Percentiles rank a stretch among this genome's conserved stretches.
Conservation (phyloP, 2,113 vertebrate species). For the Ciconia maguari region DNA sequence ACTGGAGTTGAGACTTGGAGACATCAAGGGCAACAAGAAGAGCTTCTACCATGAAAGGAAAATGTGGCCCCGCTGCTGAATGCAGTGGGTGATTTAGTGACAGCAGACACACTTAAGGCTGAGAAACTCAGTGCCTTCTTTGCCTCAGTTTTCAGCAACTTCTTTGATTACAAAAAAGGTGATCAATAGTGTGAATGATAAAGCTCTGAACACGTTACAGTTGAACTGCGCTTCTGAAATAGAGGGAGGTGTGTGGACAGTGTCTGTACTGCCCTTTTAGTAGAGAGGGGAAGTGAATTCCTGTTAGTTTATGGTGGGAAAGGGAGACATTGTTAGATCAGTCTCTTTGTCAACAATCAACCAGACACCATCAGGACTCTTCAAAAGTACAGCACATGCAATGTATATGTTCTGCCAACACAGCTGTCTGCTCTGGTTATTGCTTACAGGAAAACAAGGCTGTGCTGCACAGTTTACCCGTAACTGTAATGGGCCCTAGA, state of each 20-base stretch:
- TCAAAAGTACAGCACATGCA: background rate
- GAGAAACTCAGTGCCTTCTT: background rate
- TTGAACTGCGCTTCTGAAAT: background rate
- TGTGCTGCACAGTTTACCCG: background rate
- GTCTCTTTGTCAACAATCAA: background rate
- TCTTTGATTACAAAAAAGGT: background rate
- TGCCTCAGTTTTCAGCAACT: background rate
- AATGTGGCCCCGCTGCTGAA: background rate
- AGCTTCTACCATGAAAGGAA: background rate
- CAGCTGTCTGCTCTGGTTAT: background rate
- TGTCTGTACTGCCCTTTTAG: too few species aligned
- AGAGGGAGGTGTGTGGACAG: too few species aligned
- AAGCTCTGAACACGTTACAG: background rate
- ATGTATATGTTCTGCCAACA: fast-evolving
- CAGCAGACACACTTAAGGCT: background rate
- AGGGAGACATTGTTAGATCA: background rate
- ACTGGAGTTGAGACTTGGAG: background rate
- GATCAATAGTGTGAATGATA: background rate
- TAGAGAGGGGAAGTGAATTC: background rate
- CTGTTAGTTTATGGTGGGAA: background rate
- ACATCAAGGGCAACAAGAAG: background rate
- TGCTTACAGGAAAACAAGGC: background rate
- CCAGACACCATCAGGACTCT: background rate
- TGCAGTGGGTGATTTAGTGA: background rate
- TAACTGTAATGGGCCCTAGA: background rate